These are phyloP conservation scores for Excalfactoria chinensis DNA, from an alignment of 2,113 vertebrate genomes.

Conservation along the genomic window DNA sequence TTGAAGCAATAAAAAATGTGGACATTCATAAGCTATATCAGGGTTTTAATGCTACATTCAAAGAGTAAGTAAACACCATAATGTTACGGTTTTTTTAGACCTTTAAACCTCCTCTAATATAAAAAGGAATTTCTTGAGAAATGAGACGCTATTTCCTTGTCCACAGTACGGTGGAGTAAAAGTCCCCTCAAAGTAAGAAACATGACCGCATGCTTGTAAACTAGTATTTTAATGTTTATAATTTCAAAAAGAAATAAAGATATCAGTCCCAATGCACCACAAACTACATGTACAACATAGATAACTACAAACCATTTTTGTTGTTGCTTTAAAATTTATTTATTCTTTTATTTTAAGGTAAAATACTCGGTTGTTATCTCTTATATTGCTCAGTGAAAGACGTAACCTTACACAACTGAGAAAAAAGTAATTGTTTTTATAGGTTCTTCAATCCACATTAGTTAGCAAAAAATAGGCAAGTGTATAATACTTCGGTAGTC, in stretches of 20 bases:
- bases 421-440: not conserved
- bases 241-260: not conserved
- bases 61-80: not conserved
- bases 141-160: not conserved
- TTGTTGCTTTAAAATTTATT: accelerated
- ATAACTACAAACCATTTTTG: not conserved
- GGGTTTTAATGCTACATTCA: not conserved
- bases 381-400: not conserved
- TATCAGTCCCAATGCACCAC: not conserved
- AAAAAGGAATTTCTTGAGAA: not conserved
- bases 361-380: not conserved
- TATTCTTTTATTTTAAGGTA: not conserved
- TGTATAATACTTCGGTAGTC: not conserved
- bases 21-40: not conserved
- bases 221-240: not conserved
- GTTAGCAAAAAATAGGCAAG: accelerated
- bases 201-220: too few species aligned
- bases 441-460: not conserved
- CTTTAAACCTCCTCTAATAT: not conserved
- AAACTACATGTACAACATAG: not conserved
- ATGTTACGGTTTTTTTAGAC: not conserved
- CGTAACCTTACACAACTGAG: not conserved
- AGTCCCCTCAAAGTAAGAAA: not conserved
- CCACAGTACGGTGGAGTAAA: not conserved
- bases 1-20: not conserved